Evolutionary conservation across 1,140 invertebrate species (phyloP).

Genomic region (Drosophila dunni): DNA sequence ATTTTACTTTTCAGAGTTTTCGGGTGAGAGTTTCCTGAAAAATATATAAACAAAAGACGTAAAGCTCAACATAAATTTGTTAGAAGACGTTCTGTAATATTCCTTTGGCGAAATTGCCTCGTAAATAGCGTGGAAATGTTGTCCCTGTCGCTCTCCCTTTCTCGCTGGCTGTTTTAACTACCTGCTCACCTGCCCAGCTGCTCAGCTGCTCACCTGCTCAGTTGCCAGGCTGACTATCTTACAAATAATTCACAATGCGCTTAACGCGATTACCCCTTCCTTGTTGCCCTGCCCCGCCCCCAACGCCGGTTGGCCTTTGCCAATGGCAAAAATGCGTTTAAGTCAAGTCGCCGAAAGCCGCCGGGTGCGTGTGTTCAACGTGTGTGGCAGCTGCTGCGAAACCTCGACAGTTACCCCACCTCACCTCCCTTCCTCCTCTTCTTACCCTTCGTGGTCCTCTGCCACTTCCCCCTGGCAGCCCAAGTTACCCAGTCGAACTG

Average conservation of each 20-base stretch:
- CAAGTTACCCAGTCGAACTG: slow-evolving; percentile 31
- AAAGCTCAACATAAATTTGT: slow-evolving; percentile 38
- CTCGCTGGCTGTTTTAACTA: neutral
- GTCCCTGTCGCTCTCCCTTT: neutral
- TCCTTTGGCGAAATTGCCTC: slow-evolving; percentile 50
- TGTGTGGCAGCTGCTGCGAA: slow-evolving; percentile 71
- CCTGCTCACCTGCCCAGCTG: neutral
- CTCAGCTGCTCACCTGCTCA: neutral
- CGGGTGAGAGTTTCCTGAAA: slow-evolving; percentile 24
- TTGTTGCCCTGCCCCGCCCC: slow-evolving; percentile 10
- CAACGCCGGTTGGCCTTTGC: slow-evolving; percentile 18
- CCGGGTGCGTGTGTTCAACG: slow-evolving; percentile 58
- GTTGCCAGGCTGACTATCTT: slow-evolving; percentile 45
- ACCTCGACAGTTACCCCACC: slow-evolving; percentile 54
- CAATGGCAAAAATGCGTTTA: slow-evolving; percentile 75
- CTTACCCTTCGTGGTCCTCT: slow-evolving; percentile 2
- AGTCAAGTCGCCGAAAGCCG: slow-evolving; percentile 73
- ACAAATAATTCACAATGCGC: slow-evolving; percentile 68
- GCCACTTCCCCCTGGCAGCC: neutral
- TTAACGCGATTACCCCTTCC: slow-evolving; percentile 37
- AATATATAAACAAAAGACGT: neutral
- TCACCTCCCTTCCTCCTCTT: slow-evolving; percentile 3
- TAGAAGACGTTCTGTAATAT: slow-evolving; percentile 31
- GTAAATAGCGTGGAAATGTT: slow-evolving; percentile 49
- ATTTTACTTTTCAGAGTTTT: slow-evolving; percentile 15